Conservation (phyloP, 2,888 invertebrate species). For the Xylophagus ater region DNA sequence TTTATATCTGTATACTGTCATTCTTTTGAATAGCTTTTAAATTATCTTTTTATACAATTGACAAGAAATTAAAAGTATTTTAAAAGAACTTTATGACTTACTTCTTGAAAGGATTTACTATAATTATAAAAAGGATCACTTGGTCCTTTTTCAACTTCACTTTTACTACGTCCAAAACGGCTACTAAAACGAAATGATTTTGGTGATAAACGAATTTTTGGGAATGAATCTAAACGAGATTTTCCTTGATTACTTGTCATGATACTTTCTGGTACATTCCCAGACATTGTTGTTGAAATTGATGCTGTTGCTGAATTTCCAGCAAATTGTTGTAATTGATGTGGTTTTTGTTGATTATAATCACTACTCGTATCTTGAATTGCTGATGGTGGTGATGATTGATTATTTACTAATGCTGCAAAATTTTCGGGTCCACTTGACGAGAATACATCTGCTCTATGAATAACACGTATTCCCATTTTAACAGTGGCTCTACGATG, state of each 20-base stretch:
- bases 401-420: conserved; percentile 27
- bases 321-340: too few relatives aligned
- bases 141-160: conserved; percentile 34
- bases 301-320: too few relatives aligned
- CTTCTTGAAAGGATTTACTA: conserved; percentile 38
- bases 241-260: conserved; percentile 1
- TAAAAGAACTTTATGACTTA: conserved; percentile 15
- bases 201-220: conserved; percentile 35
- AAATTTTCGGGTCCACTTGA: conserved; percentile 28
- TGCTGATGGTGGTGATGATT: conserved; percentile 23
- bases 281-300: background rate
- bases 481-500: conserved; percentile 68
- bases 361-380: conserved; percentile 4
- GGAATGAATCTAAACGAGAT: conserved; percentile 31
- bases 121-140: conserved; percentile 33
- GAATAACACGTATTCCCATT: conserved; percentile 77
- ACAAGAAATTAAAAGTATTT: too few relatives aligned
- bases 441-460: conserved; percentile 40
- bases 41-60: too few relatives aligned
- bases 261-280: background rate
- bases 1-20: too few relatives aligned
- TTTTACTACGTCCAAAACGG: conserved; percentile 37
- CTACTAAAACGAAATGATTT: conserved; percentile 37
- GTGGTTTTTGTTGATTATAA: too few relatives aligned
- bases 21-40: too few relatives aligned